Evolutionary conservation across 2,888 invertebrate species (phyloP), one percentile per base, ranked within the genome.

Genomic region (Spilarctia lutea): DNA sequence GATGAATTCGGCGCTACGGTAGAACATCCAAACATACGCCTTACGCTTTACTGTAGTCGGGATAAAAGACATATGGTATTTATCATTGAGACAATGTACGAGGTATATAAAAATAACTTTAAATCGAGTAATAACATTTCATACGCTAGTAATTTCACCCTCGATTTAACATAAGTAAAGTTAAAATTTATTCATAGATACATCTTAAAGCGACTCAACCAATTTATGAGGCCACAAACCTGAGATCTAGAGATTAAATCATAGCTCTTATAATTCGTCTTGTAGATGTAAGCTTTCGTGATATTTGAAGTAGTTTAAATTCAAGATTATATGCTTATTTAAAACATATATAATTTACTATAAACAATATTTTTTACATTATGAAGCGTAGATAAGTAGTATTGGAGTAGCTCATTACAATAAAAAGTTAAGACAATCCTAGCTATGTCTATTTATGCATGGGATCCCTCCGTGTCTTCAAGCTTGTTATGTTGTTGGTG

Each of bases 171-270:
- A 33, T 68, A 76, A 76, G 70, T 73, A 65, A 76, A 73, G 56
- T 76, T 76, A 6, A 73, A 76, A 76, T 76, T 73, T 76, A 73
- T 73, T 73, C 76, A 73, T 39, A 65, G 68, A 71, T 75, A 73
- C 73, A 68, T 75, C 72, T 75, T 39, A 42, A 68, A 73, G 24
- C 45, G 18, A 33, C 52, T 60, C 30, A 67, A 48, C 24, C 27
- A 67, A 76, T 76, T 76, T 76, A 76, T 65, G 71, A 45, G 70
- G 33, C 73, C 73, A 65, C 76, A 76, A 76, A 67, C 60, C 52
- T 67, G 16, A 76, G 52, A 73, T 69, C 68, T 52, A 68, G 56
- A 27, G 39, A n/a, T 68, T 68, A 68, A 48, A 68, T 68, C 68
- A 48, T 30, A 35, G 35, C 63, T 63, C 42, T 33, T 42, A 52